These are phyloP conservation scores for Athrips mouffetella DNA, from an alignment of 2,888 invertebrate genomes.

Conservation along the genomic window DNA sequence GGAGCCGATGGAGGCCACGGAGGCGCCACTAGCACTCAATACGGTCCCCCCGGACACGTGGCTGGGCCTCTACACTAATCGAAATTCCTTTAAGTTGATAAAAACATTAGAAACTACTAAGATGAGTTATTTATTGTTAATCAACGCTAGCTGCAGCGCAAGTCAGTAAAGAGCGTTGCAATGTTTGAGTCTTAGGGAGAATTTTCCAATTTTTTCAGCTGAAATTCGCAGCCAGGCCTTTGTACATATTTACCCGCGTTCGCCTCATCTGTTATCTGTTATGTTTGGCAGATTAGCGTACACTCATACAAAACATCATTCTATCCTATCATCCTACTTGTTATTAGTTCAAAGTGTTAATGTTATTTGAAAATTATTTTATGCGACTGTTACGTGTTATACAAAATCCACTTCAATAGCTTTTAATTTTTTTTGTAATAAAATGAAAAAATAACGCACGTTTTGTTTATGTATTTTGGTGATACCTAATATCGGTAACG, in stretches of 20 bases:
- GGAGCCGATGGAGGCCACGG: slow-evolving; percentile 47
- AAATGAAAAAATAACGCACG: slow-evolving; percentile 63
- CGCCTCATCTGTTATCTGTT: too few relatives aligned
- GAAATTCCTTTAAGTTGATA: slow-evolving; percentile 37
- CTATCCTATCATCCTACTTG: slow-evolving; percentile 61
- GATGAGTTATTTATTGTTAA: slow-evolving; percentile 54
- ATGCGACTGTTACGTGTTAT: slow-evolving; percentile 74
- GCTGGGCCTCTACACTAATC: slow-evolving; percentile 71
- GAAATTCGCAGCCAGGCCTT: slow-evolving; percentile 45
- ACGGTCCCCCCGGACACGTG: slow-evolving; percentile 73
- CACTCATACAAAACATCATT: too few relatives aligned
- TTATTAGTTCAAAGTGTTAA: slow-evolving; percentile 76
- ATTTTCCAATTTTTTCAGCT: slow-evolving; percentile 31
- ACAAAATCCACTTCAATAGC: slow-evolving; percentile 63
- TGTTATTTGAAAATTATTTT: slow-evolving; percentile 63
- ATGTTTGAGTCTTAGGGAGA: slow-evolving; percentile 17
- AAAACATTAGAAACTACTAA: slow-evolving; percentile 46
- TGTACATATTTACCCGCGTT: slow-evolving; percentile 63
- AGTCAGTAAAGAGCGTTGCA: slow-evolving; percentile 20
- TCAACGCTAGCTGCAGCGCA: slow-evolving; percentile 29
- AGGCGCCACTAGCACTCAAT: slow-evolving; percentile 68
- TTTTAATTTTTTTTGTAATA: slow-evolving; percentile 72
- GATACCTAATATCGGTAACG: slow-evolving; percentile 37
- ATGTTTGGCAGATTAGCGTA: too few relatives aligned
- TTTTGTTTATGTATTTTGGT: slow-evolving; percentile 54